Conservation (phyloP, 2,113 vertebrate species). For the Mirza zaza region DNA sequence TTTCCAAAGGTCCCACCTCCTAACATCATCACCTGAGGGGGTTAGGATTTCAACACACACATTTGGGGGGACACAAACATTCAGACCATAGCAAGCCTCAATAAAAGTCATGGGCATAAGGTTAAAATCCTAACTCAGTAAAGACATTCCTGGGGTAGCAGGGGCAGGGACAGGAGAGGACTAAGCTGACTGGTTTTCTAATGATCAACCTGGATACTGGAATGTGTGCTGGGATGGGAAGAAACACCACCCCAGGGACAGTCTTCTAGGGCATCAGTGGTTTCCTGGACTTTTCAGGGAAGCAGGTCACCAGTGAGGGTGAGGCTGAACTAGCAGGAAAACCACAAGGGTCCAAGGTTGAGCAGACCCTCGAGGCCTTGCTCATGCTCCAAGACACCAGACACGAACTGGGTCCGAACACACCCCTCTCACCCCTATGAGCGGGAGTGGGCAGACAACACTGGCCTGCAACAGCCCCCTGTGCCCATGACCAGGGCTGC, state of each 20-base stretch:
- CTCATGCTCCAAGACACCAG: neutral
- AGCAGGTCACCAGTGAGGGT: accelerated
- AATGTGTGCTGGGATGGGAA: neutral
- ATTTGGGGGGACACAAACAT: neutral
- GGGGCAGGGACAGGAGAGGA: neutral
- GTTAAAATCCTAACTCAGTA: neutral
- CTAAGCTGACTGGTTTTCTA: neutral
- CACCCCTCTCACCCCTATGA: neutral
- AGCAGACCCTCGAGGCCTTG: neutral
- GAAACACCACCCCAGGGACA: neutral
- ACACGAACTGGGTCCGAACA: neutral
- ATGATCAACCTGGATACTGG: neutral
- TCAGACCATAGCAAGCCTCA: too few species aligned
- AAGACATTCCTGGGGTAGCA: neutral
- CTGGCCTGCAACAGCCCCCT: accelerated
- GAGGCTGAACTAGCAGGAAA: neutral
- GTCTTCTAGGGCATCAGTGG: neutral
- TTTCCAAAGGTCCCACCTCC: neutral
- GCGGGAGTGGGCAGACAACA: neutral
- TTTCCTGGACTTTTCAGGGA: neutral
- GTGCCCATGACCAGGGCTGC: accelerated
- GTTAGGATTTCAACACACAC: neutral
- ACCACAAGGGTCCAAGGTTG: neutral
- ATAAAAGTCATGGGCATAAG: neutral
- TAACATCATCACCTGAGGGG: neutral